Base-by-base conservation (phyloP, 2,797 vertebrate genomes). In the Poecilia wingei region DNA sequence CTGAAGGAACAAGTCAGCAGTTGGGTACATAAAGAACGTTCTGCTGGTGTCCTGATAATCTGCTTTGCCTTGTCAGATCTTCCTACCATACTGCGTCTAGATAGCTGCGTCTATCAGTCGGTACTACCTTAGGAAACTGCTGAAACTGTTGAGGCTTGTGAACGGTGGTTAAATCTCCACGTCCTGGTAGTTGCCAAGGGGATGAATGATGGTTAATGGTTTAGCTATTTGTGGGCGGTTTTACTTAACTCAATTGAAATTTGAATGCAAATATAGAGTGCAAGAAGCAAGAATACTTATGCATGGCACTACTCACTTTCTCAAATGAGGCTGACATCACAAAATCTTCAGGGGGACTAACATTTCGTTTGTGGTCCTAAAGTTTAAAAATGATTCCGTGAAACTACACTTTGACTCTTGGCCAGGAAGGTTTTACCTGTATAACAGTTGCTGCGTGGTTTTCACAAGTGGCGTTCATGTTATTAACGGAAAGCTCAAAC, bases 371-470 rank as follows among this genome's bases (percentile, higher is more conserved):
- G 20, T 36, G 77, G 20, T 25, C 9, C 64, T 43, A 25, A 25
- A n/a, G 39, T 20, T 41, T 69, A 43, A 41, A n/a, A 69, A 43
- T 16, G 12, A 25, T 28, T 45, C 25, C 3, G 3, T 28, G 41
- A 1, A 45, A 14, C 36, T 0, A 0, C 33, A 47, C 45, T 41
- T 69, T 39, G 13, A 28, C 14, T 33, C 22, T 49, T 64, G 57
- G 53, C 47, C 43, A 47, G 64, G 36, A 69, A 61, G 18, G 31
- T 79, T 79, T 79, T 85, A 99, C 98, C 97, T 99, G 98, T 92
- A 99, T 97, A 79, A 95, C 72, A 53, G 95, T 92, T 74, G 97
- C 97, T 82, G 98, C 97, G 25, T 43, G 39, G 79, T 89, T 77
- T 53, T 28, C 83, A 46, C 80, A 78, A 70, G 76, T 6, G 22